Conservation (phyloP, 2,113 vertebrate genomes). For the Limanda limanda region DNA sequence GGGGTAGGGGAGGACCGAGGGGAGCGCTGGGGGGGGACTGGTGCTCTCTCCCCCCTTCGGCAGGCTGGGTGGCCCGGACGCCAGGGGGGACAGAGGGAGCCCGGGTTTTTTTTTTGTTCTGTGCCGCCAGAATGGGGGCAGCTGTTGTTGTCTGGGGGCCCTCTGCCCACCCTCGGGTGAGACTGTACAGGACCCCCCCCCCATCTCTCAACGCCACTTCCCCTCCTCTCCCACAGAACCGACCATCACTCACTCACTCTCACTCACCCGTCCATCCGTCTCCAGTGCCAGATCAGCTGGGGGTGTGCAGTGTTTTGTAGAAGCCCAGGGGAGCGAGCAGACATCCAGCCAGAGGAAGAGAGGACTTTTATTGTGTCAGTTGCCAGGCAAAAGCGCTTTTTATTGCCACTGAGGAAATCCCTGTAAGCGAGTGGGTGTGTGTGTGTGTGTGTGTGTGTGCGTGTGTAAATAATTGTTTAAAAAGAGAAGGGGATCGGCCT, state of each 20-base stretch:
- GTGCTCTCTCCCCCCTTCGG: slow-evolving; percentile 12
- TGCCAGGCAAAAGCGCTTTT: slow-evolving; percentile 70
- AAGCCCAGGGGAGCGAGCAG: slow-evolving; percentile 53
- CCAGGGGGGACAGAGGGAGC: slow-evolving; percentile 44
- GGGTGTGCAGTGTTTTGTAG: slow-evolving; percentile 48
- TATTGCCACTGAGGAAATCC: slow-evolving; percentile 70
- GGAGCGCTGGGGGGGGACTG: slow-evolving; percentile 36
- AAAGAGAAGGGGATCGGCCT: slow-evolving; percentile 59
- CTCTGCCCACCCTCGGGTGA: slow-evolving; percentile 37
- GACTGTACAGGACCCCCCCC: slow-evolving; percentile 41
- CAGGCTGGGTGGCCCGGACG: slow-evolving; percentile 70
- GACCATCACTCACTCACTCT: slow-evolving; percentile 36
- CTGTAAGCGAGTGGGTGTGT: slow-evolving; percentile 20
- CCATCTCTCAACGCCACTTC: slow-evolving; percentile 12
- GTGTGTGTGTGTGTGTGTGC: neutral
- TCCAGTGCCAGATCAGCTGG: slow-evolving; percentile 59
- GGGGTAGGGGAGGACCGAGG: slow-evolving; percentile 31
- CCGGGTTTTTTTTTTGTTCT: slow-evolving; percentile 52
- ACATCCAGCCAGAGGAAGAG: slow-evolving; percentile 56
- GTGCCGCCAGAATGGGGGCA: slow-evolving; percentile 67
- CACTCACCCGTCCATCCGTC: slow-evolving; percentile 22
- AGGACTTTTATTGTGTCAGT: slow-evolving; percentile 70
- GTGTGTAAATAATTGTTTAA: slow-evolving; percentile 73
- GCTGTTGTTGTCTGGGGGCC: slow-evolving; percentile 67
- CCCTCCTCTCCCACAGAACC: slow-evolving; percentile 35